Base-by-base conservation (phyloP, 2,888 invertebrate species). In the Heterodera filipjevi region DNA sequence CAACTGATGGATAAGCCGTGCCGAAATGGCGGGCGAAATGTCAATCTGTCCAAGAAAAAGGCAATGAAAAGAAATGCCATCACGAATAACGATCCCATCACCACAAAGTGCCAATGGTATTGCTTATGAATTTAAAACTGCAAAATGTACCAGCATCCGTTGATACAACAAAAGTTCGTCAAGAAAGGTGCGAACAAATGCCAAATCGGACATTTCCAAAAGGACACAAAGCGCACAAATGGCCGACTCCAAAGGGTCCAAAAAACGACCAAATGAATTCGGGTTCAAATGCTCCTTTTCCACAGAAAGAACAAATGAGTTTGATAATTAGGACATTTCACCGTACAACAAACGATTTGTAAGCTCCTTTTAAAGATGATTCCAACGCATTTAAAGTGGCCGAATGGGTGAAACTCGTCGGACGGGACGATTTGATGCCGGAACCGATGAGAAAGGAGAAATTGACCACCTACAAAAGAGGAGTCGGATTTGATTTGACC, bases 391-490 rank as follows among this genome's bases (percentile, higher is more conserved):
- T 77, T 14, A 82, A 35, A 12, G 73, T 71, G n/a, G 70, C 16
- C 22, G 84, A 84, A 16, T 82, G 77, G 12, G 80, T 71, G 66
- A 78, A 84, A 76, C 84, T 84, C 27, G 81, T 81, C 30, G 79
- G 73, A 46, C 80, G 76, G 3, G 76, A 73, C 32, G 80, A 79
- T 59, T 81, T 82, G 39, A 85, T 66, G 19, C 81, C 82, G 14
- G 86, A 82, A 59, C 86, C 86, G 33, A 85, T 71, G 44, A 85
- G 78, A 35, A 81, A 71, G 1, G 85, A 86, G 16, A 85, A 72
- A 39, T 79, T 79, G 27, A 59, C 35, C 30, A 49, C 66, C 68
- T 75, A 32, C 2, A 68, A 22, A 1, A 1, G 12, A 44, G 12
- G 14, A 14, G 49, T 49, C 12, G 49, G 12, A 14, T 49, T 49